These are phyloP conservation scores for Mus musculus DNA, from an alignment of 2,113 vertebrate species.

Conservation along the genomic window DNA sequence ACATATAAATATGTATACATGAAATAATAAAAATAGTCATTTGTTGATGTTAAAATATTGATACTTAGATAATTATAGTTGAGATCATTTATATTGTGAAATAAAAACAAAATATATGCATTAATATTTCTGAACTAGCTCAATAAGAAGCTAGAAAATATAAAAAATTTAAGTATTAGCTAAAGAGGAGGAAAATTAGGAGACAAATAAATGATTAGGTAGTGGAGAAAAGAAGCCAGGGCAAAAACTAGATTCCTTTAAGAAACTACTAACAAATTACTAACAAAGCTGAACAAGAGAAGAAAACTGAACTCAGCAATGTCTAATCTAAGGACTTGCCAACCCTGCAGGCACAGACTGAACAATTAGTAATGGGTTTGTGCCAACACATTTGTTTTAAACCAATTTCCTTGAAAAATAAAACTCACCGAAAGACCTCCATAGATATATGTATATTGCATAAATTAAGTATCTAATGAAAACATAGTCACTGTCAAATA, in stretches of 20 bases:
- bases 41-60: not conserved
- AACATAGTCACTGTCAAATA: not conserved
- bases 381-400: not conserved
- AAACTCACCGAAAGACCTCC: not conserved
- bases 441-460: not conserved
- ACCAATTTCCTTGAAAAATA: not conserved
- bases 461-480: not conserved
- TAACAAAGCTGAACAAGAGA: not conserved
- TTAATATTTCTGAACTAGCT: not conserved
- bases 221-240: not conserved
- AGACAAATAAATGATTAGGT: not conserved
- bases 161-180: not conserved
- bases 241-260: not conserved
- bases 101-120: not conserved
- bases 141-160: not conserved
- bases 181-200: not conserved
- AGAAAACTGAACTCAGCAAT: not conserved
- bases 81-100: not conserved
- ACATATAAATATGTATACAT: not conserved
- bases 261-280: not conserved
- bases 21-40: not conserved
- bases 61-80: too few species aligned
- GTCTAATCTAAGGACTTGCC: not conserved
- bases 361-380: not conserved
- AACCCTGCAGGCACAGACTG: not conserved